These are phyloP conservation scores for Sebastes taczanowskii DNA, from an alignment of 2,797 vertebrate species.

Conservation along the genomic window DNA sequence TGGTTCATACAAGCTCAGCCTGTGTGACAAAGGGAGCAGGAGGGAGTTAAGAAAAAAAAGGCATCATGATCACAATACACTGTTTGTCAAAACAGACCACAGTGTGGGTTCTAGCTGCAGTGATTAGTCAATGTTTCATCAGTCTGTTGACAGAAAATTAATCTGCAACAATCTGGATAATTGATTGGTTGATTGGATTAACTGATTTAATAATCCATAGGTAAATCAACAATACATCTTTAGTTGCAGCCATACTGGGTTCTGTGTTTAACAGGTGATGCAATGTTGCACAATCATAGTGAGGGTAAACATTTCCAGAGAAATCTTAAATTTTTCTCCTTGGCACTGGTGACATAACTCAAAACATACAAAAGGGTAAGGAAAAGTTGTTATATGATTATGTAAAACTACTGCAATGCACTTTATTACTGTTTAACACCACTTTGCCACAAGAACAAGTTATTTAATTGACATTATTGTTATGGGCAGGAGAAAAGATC, in stretches of 20 bases:
- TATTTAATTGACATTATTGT: not conserved
- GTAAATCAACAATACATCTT: not conserved
- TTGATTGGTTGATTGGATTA: not conserved
- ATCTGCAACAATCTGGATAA: not conserved
- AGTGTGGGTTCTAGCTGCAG: not conserved
- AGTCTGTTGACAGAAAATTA: not conserved
- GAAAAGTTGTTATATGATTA: not conserved
- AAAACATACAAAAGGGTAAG: not conserved
- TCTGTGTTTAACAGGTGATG: not conserved
- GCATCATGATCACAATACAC: not conserved
- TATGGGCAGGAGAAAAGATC: not conserved
- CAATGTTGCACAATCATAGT: not conserved
- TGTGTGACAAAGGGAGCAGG: slow-evolving; percentile 55
- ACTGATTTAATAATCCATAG: not conserved
- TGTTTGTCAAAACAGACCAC: not conserved
- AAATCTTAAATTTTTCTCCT: not conserved
- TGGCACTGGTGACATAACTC: not conserved
- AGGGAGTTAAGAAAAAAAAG: not conserved
- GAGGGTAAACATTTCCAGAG: not conserved
- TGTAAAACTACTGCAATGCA: not conserved
- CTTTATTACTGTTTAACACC: not conserved
- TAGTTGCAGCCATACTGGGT: not conserved
- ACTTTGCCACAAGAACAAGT: not conserved
- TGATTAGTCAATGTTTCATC: not conserved
- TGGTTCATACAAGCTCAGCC: slow-evolving; percentile 74